Evolutionary conservation across 2,888 invertebrate genomes (phyloP).

Genomic region (Oasisia sp.): DNA sequence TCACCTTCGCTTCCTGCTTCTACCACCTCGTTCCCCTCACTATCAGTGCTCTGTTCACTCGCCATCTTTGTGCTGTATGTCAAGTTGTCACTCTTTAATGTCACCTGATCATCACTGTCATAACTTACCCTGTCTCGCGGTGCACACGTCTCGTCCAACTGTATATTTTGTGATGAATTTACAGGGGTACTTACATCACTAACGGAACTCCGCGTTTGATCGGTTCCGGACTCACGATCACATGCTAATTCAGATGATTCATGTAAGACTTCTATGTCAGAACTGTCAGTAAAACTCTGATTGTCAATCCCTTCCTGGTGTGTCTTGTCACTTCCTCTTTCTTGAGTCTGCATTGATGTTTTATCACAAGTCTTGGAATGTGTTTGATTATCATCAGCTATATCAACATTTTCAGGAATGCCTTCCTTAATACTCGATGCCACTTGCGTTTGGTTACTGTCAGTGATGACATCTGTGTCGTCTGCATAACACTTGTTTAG

Average conservation of each 20-base stretch:
- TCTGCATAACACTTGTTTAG: background rate
- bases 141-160: constrained; percentile 8
- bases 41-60: background rate
- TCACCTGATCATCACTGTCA: constrained; percentile 22
- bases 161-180: constrained; percentile 9
- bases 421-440: background rate
- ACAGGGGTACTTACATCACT: background rate
- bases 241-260: constrained; percentile 38
- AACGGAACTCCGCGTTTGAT: background rate
- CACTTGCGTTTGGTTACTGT: background rate
- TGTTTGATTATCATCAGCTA: background rate
- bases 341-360: background rate
- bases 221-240: constrained; percentile 27
- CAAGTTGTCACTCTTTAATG: constrained; percentile 1
- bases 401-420: background rate
- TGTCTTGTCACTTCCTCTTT: background rate
- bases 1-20: background rate
- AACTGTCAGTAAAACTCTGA: constrained; percentile 24
- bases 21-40: background rate
- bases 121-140: constrained; percentile 28
- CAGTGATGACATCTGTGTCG: background rate
- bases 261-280: constrained; percentile 32
- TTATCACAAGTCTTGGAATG: background rate
- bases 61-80: background rate
- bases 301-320: background rate